Conservation (phyloP, 2,113 vertebrate genomes). For the Lota lota region DNA sequence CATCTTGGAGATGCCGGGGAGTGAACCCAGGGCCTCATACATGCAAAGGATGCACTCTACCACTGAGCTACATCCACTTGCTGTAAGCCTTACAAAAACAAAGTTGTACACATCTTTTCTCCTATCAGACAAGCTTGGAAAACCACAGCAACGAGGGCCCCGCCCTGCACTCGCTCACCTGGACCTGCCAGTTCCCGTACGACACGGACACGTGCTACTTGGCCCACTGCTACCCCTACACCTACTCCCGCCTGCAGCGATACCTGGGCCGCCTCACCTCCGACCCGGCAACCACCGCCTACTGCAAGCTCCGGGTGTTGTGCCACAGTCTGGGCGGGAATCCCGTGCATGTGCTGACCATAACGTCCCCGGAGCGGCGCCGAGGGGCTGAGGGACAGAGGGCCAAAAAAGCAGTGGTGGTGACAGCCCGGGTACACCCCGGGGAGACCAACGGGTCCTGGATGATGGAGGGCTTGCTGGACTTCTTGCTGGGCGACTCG, state of each 20-base stretch:
- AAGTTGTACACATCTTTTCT: background rate
- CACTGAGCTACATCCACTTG: conserved; percentile 62
- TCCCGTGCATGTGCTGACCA: conserved; percentile 78
- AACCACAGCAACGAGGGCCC: background rate
- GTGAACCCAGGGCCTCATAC: conserved; percentile 66
- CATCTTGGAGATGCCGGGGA: conserved; percentile 49
- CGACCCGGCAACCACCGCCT: conserved; percentile 64
- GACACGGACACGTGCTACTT: conserved; percentile 86
- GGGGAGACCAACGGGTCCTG: conserved; percentile 87
- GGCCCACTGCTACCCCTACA: conserved; percentile 90
- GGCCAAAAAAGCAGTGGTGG: conserved; percentile 79
- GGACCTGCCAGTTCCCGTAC: conserved; percentile 81
- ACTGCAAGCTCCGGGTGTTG: conserved; percentile 79
- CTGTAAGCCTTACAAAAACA: no score
- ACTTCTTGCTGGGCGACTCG: conserved; percentile 83
- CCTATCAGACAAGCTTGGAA: conserved; percentile 34
- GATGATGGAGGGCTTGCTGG: conserved; percentile 88
- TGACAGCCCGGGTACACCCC: conserved; percentile 85
- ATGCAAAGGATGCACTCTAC: conserved; percentile 66
- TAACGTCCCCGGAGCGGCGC: conserved; percentile 65
- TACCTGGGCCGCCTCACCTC: conserved; percentile 73
- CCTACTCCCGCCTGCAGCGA: conserved; percentile 82
- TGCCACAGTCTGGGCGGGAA: conserved; percentile 90
- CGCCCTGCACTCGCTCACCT: conserved; percentile 77
- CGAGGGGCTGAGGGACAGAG: conserved; percentile 20